Conservation (phyloP, 1,140 invertebrate species). For the Aradophagus sp. region DNA sequence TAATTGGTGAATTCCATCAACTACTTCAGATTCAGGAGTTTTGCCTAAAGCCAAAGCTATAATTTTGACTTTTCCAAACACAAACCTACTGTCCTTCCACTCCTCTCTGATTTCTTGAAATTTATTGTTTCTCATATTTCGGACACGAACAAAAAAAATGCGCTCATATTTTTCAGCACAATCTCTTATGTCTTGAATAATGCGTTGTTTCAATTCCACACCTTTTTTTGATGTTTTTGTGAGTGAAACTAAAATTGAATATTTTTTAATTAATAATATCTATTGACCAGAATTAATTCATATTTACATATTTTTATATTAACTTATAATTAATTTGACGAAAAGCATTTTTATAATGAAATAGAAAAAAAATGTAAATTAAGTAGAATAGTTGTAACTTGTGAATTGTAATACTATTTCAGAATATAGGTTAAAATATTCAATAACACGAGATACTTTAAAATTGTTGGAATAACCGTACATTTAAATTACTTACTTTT, state of each 20-base stretch:
- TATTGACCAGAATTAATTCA: too few species aligned
- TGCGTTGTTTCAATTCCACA: conserved; percentile 88
- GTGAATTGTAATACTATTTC: background rate
- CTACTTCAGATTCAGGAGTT: conserved; percentile 87
- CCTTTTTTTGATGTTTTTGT: conserved; percentile 96
- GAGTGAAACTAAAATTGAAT: conserved; percentile 85
- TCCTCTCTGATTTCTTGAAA: conserved; percentile 90
- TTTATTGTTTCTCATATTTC: conserved; percentile 94
- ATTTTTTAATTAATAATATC: conserved; percentile 6
- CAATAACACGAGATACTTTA: background rate
- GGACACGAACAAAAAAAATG: conserved; percentile 92
- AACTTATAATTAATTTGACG: too few species aligned
- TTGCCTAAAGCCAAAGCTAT: conserved; percentile 93
- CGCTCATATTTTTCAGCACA: conserved; percentile 88
- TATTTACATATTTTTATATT: too few species aligned
- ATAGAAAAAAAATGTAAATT: too few species aligned
- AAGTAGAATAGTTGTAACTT: background rate
- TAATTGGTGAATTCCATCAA: conserved; percentile 90
- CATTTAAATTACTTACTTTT: conserved; percentile 31
- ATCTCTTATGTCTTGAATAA: conserved; percentile 90
- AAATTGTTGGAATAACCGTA: too few species aligned
- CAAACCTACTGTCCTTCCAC: conserved; percentile 95
- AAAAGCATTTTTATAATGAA: background rate
- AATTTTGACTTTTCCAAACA: conserved; percentile 98
- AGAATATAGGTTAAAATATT: background rate